Conservation (phyloP, 2,888 invertebrate species). For the Syrphus vitripennis region DNA sequence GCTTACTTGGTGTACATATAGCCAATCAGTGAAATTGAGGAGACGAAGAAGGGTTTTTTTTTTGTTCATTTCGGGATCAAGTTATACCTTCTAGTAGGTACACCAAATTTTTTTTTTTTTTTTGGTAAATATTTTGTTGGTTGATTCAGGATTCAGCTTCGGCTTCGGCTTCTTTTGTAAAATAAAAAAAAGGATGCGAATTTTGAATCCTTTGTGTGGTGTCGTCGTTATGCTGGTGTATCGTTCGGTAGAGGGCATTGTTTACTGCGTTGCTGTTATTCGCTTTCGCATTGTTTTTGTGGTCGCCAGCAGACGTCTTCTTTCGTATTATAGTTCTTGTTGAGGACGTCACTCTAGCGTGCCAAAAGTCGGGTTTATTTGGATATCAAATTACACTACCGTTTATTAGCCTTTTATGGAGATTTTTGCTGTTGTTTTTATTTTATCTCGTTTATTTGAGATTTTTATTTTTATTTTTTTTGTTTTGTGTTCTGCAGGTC, state of each 20-base stretch:
- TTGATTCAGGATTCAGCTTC: neutral
- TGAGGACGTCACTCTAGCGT: constrained; percentile 33
- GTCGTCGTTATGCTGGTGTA: constrained; percentile 1
- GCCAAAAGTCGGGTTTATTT: constrained; percentile 69
- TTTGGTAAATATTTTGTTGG: neutral
- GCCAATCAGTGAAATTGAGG: constrained; percentile 67
- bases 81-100: no score
- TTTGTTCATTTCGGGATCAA: constrained; percentile 28
- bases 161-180: neutral
- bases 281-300: constrained; percentile 43
- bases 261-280: constrained; percentile 38
- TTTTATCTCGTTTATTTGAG: no score
- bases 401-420: constrained; percentile 70
- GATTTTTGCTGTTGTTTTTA: constrained; percentile 31
- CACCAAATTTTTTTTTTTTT: constrained; percentile 1
- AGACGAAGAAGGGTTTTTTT: constrained; percentile 22
- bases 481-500: neutral
- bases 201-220: constrained; percentile 54
- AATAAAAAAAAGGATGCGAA: neutral
- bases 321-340: constrained; percentile 5
- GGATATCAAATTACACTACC: constrained; percentile 71
- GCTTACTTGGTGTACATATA: constrained; percentile 53
- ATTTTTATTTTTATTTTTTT: neutral
- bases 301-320: neutral
- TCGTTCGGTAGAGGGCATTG: constrained; percentile 24